Percentiles rank a stretch among this genome's conserved stretches.
Evolutionary conservation across 2,797 vertebrate species (phyloP).

Genomic region (Micromesistius poutassou): DNA sequence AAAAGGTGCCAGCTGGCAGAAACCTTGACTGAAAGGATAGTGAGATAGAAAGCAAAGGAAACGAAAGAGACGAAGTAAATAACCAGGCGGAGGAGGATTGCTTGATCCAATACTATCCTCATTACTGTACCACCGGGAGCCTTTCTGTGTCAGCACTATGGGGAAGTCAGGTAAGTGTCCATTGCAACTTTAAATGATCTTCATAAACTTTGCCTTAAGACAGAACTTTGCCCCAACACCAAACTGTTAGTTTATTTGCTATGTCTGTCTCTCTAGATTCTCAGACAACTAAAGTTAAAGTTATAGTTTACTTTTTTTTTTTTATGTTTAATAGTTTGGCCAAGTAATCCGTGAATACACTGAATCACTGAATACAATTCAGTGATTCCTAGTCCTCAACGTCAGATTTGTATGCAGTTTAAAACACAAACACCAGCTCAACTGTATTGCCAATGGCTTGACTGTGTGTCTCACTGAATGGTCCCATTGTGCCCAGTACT

Average conservation of each 20-base stretch:
- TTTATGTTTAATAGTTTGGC: background rate
- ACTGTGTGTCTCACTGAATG: background rate
- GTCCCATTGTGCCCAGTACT: background rate
- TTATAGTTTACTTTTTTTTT: background rate
- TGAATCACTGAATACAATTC: too few relatives aligned
- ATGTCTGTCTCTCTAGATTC: background rate
- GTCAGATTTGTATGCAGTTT: background rate
- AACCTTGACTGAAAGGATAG: constrained; percentile 10
- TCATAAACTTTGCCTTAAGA: constrained; percentile 18
- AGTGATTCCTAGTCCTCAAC: background rate
- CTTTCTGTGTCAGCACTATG: constrained; percentile 63
- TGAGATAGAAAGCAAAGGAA: constrained; percentile 5
- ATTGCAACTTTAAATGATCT: constrained; percentile 30
- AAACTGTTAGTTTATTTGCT: background rate
- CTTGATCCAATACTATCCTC: constrained; percentile 18
- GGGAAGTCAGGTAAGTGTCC: constrained; percentile 76
- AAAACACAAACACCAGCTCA: background rate
- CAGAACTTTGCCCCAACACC: constrained; percentile 11
- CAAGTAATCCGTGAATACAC: background rate
- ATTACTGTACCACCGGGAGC: constrained; percentile 31
- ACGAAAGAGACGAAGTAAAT: constrained; percentile 16
- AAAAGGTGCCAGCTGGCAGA: constrained; percentile 17
- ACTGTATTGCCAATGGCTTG: background rate
- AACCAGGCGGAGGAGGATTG: constrained; percentile 24
- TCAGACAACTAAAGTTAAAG: background rate